Evolutionary conservation across 1,140 invertebrate species (phyloP).

Genomic region (Monochamus saltuarius): DNA sequence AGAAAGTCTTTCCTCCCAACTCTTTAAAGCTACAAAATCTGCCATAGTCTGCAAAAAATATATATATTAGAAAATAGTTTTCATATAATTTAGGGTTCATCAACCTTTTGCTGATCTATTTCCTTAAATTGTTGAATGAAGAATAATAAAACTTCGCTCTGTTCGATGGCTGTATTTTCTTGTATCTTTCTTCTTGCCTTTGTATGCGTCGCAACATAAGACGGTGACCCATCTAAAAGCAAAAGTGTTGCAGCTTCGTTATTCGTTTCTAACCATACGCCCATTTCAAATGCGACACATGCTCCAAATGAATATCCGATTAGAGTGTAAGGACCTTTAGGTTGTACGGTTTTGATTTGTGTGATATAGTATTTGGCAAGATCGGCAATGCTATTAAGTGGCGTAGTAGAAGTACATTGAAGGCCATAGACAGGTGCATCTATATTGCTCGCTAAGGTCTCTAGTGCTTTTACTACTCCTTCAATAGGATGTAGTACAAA

Average conservation of each 20-base stretch:
- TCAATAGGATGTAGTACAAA: conserved; percentile 84
- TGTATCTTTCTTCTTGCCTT: conserved; percentile 59
- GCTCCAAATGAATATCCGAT: conserved; percentile 95
- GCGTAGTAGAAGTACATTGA: conserved; percentile 79
- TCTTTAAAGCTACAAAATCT: conserved; percentile 57
- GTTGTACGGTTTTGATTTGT: conserved; percentile 76
- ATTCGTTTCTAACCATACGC: conserved; percentile 71
- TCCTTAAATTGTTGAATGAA: conserved; percentile 81
- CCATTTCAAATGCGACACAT: conserved; percentile 92
- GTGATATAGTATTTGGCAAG: conserved; percentile 80
- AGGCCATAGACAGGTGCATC: conserved; percentile 83
- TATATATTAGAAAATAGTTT: conserved; percentile 1
- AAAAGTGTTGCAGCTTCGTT: conserved; percentile 68
- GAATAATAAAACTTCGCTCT: conserved; percentile 74
- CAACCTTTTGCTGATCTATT: conserved; percentile 71
- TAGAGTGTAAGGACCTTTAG: conserved; percentile 80
- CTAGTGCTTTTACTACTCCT: conserved; percentile 73
- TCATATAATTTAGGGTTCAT: neutral
- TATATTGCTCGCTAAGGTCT: conserved; percentile 68
- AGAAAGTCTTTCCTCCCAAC: conserved; percentile 58
- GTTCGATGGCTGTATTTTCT: conserved; percentile 55
- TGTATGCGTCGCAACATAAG: conserved; percentile 82
- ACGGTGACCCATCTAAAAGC: conserved; percentile 88
- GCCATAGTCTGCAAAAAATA: conserved; percentile 32
- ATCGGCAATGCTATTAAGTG: conserved; percentile 69